These are phyloP conservation scores for Melanocharis versteri DNA, from an alignment of 2,113 vertebrate genomes.

Conservation along the genomic window DNA sequence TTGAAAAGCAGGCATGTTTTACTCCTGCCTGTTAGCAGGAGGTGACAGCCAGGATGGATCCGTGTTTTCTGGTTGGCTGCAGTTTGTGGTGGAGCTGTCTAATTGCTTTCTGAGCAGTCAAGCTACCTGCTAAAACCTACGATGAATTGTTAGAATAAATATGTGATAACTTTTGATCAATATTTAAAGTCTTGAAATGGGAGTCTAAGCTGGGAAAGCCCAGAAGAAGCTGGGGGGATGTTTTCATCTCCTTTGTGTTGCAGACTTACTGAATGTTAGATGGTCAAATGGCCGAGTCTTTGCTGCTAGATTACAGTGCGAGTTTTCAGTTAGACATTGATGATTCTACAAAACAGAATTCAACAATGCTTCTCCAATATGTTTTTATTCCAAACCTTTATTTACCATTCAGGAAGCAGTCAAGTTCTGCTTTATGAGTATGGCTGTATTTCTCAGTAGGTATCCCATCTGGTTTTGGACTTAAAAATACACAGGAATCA, in stretches of 20 bases:
- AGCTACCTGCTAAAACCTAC: neutral
- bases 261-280: neutral
- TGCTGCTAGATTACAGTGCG: neutral
- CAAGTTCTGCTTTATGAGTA: neutral
- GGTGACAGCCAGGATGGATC: neutral
- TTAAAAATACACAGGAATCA: neutral
- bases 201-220: neutral
- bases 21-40: neutral
- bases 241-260: neutral
- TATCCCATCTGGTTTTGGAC: neutral
- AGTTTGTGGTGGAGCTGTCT: neutral
- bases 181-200: neutral
- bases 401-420: neutral
- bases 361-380: neutral
- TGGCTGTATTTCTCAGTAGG: neutral
- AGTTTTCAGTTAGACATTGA: neutral
- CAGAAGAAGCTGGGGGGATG: neutral
- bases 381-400: neutral
- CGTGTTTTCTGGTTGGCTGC: neutral
- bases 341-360: neutral
- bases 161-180: neutral
- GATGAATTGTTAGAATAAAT: neutral
- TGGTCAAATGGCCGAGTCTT: neutral
- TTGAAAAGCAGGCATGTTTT: neutral
- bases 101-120: neutral